Evolutionary conservation across 30 jellyfish, hydroid and myxozoan genomes (phyloP), one percentile per base, ranked within the genome.

Genomic region (Cassiopea andromeda): DNA sequence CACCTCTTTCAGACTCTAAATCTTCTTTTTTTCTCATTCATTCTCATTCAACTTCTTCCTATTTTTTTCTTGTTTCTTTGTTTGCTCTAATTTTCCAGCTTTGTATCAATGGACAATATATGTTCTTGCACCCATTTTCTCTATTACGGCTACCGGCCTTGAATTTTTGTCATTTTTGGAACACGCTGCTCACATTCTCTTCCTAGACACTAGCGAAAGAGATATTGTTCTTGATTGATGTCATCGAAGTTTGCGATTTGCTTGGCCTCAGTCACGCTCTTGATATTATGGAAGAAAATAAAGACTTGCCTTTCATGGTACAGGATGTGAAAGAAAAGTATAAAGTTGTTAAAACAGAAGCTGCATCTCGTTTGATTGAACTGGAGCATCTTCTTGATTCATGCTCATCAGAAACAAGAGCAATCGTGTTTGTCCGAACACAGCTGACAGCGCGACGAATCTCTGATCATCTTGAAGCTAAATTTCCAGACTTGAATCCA

Each of bases 251-350:
- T 44, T 81, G 95, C 57, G 95, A 87, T 2, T 59, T 85, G 44
- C 80, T 92, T 88, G 98, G 98, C n/a, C 81, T 87, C 38, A 89
- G 79, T 17, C 73, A 77, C 54, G 94, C 95, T 4, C 83, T 80
- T 38, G 68, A 50, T n/a, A 13, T 69, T 9, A 69, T 91, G 12
- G 46, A 57, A n/a, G 89, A 85, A 10, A 14, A 46, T 44, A 80
- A 49, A 2, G 75, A 75, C 13, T 61, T 76, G 71, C 72, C 87
- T 69, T 47, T 17, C 17, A 73, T 64, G 27, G 78, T 80, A 15
- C 64, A 46, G 16, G 7, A 64, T 46, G 75, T 68, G 43, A 45
- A 18, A 58, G 57, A 47, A 43, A 64, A 64, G 27, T 64, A 64
- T 14, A 4, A 5, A 16, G 43, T 0, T 13, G 73, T 64, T 2